Conservation (phyloP, 1,140 invertebrate genomes). For the Ostrea edulis region DNA sequence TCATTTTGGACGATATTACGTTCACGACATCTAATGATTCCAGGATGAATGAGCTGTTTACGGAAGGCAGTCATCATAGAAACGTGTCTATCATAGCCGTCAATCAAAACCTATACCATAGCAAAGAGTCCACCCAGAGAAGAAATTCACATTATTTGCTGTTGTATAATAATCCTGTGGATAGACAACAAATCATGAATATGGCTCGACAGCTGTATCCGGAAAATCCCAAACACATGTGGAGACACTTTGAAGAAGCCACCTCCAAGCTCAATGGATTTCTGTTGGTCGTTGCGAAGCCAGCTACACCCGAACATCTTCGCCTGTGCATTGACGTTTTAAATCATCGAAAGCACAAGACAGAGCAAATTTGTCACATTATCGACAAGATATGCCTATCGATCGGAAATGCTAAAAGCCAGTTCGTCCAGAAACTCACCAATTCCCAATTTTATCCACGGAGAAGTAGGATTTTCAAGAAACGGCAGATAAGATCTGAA, state of each 20-base stretch:
- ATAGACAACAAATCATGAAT: slow-evolving; percentile 49
- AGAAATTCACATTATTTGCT: slow-evolving; percentile 51
- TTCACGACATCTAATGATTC: too few species aligned
- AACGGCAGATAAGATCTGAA: neutral
- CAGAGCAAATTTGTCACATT: neutral
- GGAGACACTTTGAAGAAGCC: too few species aligned
- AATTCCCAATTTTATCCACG: neutral
- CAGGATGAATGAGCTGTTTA: slow-evolving; percentile 44
- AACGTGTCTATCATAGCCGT: slow-evolving; percentile 38
- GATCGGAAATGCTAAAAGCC: neutral
- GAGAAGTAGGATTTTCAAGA: neutral
- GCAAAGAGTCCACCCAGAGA: slow-evolving; percentile 25
- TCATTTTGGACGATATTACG: slow-evolving; percentile 31
- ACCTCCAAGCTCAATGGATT: too few species aligned
- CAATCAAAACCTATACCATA: slow-evolving; percentile 4
- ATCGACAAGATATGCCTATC: neutral
- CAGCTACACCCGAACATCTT: too few species aligned
- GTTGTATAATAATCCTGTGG: slow-evolving; percentile 51
- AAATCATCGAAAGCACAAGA: neutral
- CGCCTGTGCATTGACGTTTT: slow-evolving; percentile 3
- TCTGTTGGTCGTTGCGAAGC: too few species aligned
- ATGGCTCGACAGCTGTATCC: slow-evolving; percentile 58
- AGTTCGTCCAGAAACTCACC: neutral
- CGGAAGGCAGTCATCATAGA: slow-evolving; percentile 31
- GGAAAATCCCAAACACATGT: slow-evolving; percentile 33